A percentile compares a stretch with the other conserved stretches of the same genome.
Conservation (phyloP, 2,113 vertebrate species). For the Colossoma macropomum region DNA sequence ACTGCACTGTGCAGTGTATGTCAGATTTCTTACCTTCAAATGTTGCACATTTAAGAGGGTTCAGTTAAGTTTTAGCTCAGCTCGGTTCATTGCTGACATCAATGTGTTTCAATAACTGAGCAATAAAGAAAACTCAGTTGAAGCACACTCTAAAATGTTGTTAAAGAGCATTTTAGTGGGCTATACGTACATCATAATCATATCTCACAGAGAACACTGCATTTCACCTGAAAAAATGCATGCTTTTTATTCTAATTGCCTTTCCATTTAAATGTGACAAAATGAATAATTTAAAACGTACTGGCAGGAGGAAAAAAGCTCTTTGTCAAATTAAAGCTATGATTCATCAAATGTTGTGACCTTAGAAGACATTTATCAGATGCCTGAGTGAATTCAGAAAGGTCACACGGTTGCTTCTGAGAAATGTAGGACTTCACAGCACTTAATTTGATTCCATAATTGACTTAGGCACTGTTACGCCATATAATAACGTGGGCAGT, state of each 20-base stretch:
- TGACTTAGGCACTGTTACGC: neutral
- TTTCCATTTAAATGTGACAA: conserved; percentile 38
- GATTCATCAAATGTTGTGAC: conserved; percentile 49
- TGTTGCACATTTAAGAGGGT: too few species aligned
- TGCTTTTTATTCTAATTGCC: conserved; percentile 22
- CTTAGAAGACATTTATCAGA: conserved; percentile 53
- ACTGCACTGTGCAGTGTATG: too few species aligned
- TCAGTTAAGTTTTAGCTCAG: neutral
- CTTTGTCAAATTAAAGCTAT: conserved; percentile 45
- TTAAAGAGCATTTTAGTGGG: neutral
- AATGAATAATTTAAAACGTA: conserved; percentile 15
- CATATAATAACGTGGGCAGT: neutral
- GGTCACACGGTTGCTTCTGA: conserved; percentile 38
- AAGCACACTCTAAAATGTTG: neutral
- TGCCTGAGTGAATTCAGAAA: conserved; percentile 42
- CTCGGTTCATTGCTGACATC: neutral
- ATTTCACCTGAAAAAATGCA: neutral
- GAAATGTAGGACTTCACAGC: conserved; percentile 33
- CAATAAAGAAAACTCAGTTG: neutral
- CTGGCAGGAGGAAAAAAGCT: conserved; percentile 10
- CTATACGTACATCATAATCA: neutral
- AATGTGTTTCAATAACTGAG: neutral
- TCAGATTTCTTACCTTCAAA: too few species aligned
- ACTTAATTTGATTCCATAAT: conserved; percentile 25
- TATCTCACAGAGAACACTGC: conserved; percentile 6